Evolutionary conservation across 1,140 invertebrate species (phyloP), one percentile per base, ranked within the genome.

Genomic region (Papilio helenus): DNA sequence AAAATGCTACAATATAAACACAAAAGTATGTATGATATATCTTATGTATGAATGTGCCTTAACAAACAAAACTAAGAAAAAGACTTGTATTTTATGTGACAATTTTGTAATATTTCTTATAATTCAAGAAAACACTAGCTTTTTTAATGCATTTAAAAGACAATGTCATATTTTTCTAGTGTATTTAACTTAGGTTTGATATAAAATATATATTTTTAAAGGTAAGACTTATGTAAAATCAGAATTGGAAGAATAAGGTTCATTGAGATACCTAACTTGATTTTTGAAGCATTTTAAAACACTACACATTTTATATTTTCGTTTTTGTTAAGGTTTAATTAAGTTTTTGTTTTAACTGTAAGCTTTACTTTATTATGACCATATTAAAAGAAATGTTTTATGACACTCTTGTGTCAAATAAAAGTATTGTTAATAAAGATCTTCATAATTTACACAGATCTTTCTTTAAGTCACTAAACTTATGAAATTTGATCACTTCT

Each of bases 331-430:
- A 18, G 49, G 7, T 55, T n/a, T 1, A n/a, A 55, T 55, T 55
- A 46, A 46, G 51, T 55, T 55, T 55, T 49, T 49, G 14, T 49
- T 49, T 49, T 16, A 16, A 16, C 46, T 49, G 46, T 16, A 49
- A 16, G 12, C 14, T 16, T 49, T 49, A 16, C 14, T 16, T 49
- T 49, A 16, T 49, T 16, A 49, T 12, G 9, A 49, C 12, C 18
- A 55, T n/a, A 55, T 55, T 55, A n/a, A n/a, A 55, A n/a, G n/a
- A n/a, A 55, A 55, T 55, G 18, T 55, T 55, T 20, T 55, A n/a
- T 20, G 18, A 18, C 16, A 55, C 51, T 18, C 14, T 55, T 20
- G 18, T n/a, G 51, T 1, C 51, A 55, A 55, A 20, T 55, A n/a
- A 8, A 2, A n/a, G 3, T 55, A n/a, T 55, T 55, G 18, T 55